Conservation (phyloP, 2,888 invertebrate species). For the Habrosyne pyritoides region DNA sequence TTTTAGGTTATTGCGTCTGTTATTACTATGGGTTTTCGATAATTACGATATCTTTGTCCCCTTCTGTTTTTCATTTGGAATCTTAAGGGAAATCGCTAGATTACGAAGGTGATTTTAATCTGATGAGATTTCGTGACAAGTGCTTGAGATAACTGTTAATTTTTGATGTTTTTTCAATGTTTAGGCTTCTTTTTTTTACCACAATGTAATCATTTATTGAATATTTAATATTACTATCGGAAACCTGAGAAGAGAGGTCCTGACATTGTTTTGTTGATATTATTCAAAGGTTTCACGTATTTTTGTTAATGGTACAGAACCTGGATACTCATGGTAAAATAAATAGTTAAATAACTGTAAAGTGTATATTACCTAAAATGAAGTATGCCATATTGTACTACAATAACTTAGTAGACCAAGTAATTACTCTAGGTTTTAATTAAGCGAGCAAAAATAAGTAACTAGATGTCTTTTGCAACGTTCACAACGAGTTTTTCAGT, state of each 20-base stretch:
- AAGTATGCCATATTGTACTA: conserved; percentile 2
- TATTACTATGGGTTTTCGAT: conserved; percentile 51
- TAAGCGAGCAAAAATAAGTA: conserved; percentile 28
- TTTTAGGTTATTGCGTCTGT: conserved; percentile 51
- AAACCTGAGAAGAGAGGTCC: too few species aligned
- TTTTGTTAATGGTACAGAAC: too few species aligned
- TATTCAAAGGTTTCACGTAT: too few species aligned
- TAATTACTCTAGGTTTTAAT: conserved; percentile 36
- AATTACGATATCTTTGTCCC: conserved; percentile 41
- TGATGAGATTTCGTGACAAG: neutral
- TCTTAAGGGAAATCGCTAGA: conserved; percentile 18
- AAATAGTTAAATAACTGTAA: too few species aligned
- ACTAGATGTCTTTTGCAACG: conserved; percentile 27
- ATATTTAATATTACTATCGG: too few species aligned
- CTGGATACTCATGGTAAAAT: too few species aligned
- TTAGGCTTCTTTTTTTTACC: too few species aligned
- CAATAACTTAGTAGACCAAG: conserved; percentile 26
- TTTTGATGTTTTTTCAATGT: too few species aligned
- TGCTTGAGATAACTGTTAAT: too few species aligned
- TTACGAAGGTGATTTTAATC: neutral
- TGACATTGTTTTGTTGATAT: too few species aligned
- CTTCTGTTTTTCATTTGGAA: conserved; percentile 8
- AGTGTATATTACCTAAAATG: neutral
- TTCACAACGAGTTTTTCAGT: conserved; percentile 10
- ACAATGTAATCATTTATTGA: too few species aligned